Evolutionary conservation across 1,140 invertebrate genomes (phyloP).

Genomic region (Oryctes rhinoceros): DNA sequence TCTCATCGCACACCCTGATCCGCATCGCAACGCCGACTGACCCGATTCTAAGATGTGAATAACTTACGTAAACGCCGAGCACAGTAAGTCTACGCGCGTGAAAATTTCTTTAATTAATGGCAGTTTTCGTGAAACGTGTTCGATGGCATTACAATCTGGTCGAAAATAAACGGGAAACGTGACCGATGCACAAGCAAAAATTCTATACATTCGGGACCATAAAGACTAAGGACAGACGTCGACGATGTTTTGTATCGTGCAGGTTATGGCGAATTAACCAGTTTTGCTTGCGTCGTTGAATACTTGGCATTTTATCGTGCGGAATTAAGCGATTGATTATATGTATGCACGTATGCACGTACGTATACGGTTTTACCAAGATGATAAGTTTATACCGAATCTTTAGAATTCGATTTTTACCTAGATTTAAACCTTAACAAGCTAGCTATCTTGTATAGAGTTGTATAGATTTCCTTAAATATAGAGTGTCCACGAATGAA

Average conservation of each 20-base stretch:
- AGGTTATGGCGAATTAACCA: neutral
- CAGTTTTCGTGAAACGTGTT: neutral
- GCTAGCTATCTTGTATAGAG: no score
- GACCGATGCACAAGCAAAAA: neutral
- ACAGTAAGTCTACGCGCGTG: neutral
- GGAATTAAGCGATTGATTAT: neutral
- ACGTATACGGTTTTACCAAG: no score
- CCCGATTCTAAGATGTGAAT: neutral
- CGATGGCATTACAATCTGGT: neutral
- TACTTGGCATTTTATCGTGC: slow-evolving; percentile 9
- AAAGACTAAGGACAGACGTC: slow-evolving; percentile 9
- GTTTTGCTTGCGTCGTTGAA: neutral
- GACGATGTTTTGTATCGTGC: neutral
- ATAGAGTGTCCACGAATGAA: no score
- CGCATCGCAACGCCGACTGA: neutral
- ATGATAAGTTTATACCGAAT: no score
- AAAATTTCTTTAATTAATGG: neutral
- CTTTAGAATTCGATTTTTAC: no score
- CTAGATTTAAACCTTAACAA: no score
- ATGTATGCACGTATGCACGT: no score
- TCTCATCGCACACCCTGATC: neutral
- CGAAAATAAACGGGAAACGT: slow-evolving; percentile 12
- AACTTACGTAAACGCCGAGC: neutral
- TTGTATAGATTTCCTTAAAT: no score
- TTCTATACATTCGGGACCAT: neutral